A percentile compares a stretch with the other conserved stretches of the same genome.
These are phyloP conservation scores for Cheilinus undulatus DNA, from an alignment of 2,113 vertebrate species.

Conservation along the genomic window DNA sequence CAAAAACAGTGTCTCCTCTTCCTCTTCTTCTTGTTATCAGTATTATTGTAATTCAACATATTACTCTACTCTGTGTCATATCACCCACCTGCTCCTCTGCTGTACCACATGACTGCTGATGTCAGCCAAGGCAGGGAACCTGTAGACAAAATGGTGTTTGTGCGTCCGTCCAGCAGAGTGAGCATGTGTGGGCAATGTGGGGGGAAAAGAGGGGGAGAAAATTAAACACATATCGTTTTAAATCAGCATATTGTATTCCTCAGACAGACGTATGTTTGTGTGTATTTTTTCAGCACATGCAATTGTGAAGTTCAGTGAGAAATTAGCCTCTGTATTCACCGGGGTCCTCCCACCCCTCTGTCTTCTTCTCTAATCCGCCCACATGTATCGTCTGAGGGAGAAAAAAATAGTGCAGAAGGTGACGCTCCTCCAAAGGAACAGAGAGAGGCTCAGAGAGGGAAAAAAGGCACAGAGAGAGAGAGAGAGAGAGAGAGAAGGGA, in stretches of 20 bases:
- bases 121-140: conserved; percentile 67
- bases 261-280: background rate
- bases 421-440: conserved; percentile 77
- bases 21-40: background rate
- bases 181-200: conserved; percentile 43
- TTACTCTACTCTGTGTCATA: background rate
- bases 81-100: conserved; percentile 58
- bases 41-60: background rate
- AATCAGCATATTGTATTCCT: conserved; percentile 11
- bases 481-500: conserved; percentile 60
- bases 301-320: conserved; percentile 68
- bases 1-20: background rate
- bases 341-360: conserved; percentile 76
- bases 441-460: conserved; percentile 67
- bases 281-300: conserved; percentile 22
- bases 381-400: conserved; percentile 80
- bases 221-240: conserved; percentile 41
- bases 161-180: conserved; percentile 62
- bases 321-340: conserved; percentile 71
- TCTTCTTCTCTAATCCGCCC: conserved; percentile 81
- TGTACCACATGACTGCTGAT: conserved; percentile 73
- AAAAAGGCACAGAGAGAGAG: conserved; percentile 60
- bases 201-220: background rate
- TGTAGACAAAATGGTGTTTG: conserved; percentile 80
- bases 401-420: conserved; percentile 78